A percentile compares a stretch with the other conserved stretches of the same genome.
Evolutionary conservation across 2,113 vertebrate genomes (phyloP).

Genomic region (Neomonachus schauinslandi): DNA sequence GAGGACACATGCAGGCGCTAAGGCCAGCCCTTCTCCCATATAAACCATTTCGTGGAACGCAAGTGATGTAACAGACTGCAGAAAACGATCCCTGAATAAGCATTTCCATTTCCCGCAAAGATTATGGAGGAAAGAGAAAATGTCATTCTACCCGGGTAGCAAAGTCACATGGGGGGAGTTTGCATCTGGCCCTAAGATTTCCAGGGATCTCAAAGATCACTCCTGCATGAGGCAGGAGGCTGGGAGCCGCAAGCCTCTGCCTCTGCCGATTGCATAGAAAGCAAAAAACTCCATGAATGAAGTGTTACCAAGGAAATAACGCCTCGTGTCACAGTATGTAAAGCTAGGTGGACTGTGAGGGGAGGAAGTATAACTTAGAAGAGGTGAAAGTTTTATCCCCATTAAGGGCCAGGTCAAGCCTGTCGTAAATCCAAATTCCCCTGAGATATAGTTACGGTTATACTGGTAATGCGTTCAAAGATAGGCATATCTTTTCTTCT

Average conservation of each 20-base stretch:
- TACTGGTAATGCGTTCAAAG: conserved; percentile 15
- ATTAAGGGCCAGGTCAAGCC: neutral
- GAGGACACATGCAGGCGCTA: neutral
- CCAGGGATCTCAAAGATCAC: neutral
- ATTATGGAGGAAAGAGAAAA: neutral
- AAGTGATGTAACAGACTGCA: neutral
- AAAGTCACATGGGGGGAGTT: neutral
- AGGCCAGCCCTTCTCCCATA: neutral
- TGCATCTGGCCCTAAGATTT: neutral
- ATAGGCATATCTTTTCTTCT: neutral
- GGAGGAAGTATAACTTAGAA: neutral
- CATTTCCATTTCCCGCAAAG: neutral
- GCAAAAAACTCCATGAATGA: neutral
- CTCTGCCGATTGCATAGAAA: neutral
- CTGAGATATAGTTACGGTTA: neutral
- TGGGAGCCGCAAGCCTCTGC: neutral
- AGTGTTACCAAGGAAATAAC: neutral
- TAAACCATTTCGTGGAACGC: neutral
- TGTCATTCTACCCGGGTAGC: neutral
- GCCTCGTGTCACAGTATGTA: neutral
- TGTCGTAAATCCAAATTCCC: conserved; percentile 13
- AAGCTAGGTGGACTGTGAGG: neutral
- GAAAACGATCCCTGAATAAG: neutral
- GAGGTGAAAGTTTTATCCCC: neutral
- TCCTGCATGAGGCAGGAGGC: neutral